phyloP scores from a whole-genome alignment of 2,113 vertebrate genomes.

The Pteronura brasiliensis region DNA sequence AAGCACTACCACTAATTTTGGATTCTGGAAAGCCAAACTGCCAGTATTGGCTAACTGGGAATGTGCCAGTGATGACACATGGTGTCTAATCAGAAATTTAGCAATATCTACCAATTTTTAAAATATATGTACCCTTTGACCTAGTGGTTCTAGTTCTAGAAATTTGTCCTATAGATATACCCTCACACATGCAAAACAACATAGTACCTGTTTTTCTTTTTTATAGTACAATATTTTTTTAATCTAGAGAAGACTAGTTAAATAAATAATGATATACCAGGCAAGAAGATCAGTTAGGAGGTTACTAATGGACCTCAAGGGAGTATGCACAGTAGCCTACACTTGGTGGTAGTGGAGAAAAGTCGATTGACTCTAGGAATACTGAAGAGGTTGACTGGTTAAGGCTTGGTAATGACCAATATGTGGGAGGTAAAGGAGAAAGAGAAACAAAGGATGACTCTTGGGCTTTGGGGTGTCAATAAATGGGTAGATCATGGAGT shows the following conservation, averaged over 20 bases:
- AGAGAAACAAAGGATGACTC: not conserved
- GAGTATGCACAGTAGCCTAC: not conserved
- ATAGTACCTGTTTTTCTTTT: no score
- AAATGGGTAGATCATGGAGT: not conserved
- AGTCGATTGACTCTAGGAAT: not conserved
- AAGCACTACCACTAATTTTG: not conserved
- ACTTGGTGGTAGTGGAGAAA: not conserved
- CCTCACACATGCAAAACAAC: no score
- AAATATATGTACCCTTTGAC: no score
- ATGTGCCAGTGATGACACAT: not conserved
- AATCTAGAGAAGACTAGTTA: no score
- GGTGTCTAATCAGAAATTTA: no score
- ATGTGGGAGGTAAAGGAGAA: not conserved
- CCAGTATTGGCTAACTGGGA: not conserved
- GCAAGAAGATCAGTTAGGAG: not conserved
- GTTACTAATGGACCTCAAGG: not conserved
- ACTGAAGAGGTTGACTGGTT: no score
- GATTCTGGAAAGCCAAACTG: not conserved
- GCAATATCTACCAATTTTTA: no score
- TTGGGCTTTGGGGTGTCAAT: not conserved
- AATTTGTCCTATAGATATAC: no score
- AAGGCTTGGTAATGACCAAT: not conserved
- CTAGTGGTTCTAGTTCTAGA: no score
- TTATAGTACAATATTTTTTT: no score
- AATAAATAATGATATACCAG: no score